Conservation (phyloP, 2,797 vertebrate species). For the Cirrhinus mrigala region DNA sequence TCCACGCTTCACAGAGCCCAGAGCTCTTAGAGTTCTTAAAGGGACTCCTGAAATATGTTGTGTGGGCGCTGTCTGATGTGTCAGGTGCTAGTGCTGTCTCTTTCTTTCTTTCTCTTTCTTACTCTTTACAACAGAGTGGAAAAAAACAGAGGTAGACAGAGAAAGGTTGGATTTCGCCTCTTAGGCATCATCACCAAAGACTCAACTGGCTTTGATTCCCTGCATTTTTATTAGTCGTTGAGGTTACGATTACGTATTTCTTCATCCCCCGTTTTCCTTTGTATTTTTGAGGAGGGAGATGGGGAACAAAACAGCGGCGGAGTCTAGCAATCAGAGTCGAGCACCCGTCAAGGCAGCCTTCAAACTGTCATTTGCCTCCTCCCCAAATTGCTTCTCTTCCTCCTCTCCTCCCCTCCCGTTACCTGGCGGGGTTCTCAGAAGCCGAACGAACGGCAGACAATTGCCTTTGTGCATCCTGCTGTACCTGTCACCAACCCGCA, state of each 20-base stretch:
- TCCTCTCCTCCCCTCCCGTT: constrained; percentile 64
- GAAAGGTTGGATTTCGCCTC: constrained; percentile 58
- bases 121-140: constrained; percentile 17
- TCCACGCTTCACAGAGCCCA: constrained; percentile 26
- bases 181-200: constrained; percentile 51
- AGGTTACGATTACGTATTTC: constrained; percentile 72
- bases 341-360: constrained; percentile 75
- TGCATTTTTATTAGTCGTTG: constrained; percentile 67
- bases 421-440: constrained; percentile 74
- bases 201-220: constrained; percentile 63
- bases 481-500: constrained; percentile 74
- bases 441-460: constrained; percentile 56
- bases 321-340: constrained; percentile 73
- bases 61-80: constrained; percentile 55
- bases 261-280: constrained; percentile 63
- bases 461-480: constrained; percentile 74
- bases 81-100: constrained; percentile 59
- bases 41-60: constrained; percentile 44
- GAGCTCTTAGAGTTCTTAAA: constrained; percentile 37
- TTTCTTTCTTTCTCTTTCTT: constrained; percentile 34
- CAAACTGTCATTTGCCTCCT: constrained; percentile 81
- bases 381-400: constrained; percentile 74
- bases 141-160: neutral
- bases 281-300: constrained; percentile 66
- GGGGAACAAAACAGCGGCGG: constrained; percentile 62